phyloP scores from a whole-genome alignment of 1,140 invertebrate genomes.

The Formica exsecta region DNA sequence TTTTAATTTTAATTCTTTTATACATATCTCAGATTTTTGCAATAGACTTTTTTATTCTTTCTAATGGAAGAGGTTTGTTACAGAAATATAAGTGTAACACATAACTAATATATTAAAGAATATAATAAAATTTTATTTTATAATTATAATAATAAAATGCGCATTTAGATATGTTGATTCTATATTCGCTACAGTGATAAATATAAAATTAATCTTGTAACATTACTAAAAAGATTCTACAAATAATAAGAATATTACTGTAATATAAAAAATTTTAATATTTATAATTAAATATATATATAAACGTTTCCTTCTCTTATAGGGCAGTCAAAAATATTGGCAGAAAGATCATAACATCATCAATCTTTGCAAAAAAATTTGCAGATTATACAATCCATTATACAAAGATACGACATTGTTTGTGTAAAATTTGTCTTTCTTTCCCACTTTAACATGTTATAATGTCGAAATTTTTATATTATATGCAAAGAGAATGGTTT shows the following conservation, averaged over 20 bases:
- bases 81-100: slow-evolving; percentile 5
- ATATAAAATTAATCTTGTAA: slow-evolving; percentile 49
- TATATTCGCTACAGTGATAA: slow-evolving; percentile 32
- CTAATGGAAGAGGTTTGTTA: no score
- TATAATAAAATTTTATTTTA: slow-evolving; percentile 53
- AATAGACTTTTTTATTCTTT: no score
- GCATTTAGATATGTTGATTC: slow-evolving; percentile 43
- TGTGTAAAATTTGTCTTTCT: slow-evolving; percentile 16
- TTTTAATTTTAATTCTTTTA: no score
- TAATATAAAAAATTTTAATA: slow-evolving; percentile 19
- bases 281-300: slow-evolving; percentile 20
- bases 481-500: neutral
- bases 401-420: slow-evolving; percentile 37
- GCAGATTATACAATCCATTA: slow-evolving; percentile 13
- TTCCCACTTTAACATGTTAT: neutral
- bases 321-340: slow-evolving; percentile 54
- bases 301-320: neutral
- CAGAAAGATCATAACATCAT: slow-evolving; percentile 34
- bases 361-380: slow-evolving; percentile 32
- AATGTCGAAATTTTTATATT: slow-evolving; percentile 8
- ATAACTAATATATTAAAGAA: slow-evolving; percentile 11
- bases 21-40: no score
- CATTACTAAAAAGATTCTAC: slow-evolving; percentile 23
- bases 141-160: slow-evolving; percentile 54
- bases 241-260: slow-evolving; percentile 22